phyloP scores from a whole-genome alignment of 2,888 invertebrate species.

The Troides oblongomaculatus region DNA sequence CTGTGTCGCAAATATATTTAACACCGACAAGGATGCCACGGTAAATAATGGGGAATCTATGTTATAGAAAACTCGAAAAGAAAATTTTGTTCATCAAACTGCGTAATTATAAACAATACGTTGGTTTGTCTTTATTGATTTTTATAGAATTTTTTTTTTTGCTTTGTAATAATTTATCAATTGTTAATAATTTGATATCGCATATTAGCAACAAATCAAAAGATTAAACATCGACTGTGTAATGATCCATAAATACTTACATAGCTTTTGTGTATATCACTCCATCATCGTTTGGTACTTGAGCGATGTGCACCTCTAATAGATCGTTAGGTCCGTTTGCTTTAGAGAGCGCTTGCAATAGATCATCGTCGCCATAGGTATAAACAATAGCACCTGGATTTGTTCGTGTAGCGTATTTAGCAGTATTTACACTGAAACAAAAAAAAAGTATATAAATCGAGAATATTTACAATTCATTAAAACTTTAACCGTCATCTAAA shows the following conservation, averaged over 20 bases:
- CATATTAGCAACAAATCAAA: background rate
- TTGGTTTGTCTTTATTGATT: no score
- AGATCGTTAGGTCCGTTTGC: conserved; percentile 47
- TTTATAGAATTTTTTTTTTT: no score
- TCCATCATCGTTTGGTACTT: conserved; percentile 74
- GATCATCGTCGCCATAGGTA: conserved; percentile 79
- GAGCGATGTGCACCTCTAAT: conserved; percentile 59
- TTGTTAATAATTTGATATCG: background rate
- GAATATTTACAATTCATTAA: no score
- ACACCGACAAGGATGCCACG: no score
- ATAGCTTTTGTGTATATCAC: conserved; percentile 70
- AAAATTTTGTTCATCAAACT: no score
- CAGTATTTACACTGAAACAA: conserved; percentile 57
- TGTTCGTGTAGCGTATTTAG: conserved; percentile 65
- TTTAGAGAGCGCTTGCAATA: conserved; percentile 58
- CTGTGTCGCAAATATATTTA: no score
- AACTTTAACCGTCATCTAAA: no score
- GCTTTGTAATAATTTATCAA: no score
- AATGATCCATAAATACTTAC: conserved; percentile 52
- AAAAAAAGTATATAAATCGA: background rate
- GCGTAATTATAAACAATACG: no score
- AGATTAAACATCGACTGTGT: background rate
- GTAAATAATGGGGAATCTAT: no score
- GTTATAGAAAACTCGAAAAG: no score
- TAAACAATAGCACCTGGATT: conserved; percentile 83